Evolutionary conservation across 2,888 invertebrate genomes (phyloP).

Genomic region (Clostera curtula): DNA sequence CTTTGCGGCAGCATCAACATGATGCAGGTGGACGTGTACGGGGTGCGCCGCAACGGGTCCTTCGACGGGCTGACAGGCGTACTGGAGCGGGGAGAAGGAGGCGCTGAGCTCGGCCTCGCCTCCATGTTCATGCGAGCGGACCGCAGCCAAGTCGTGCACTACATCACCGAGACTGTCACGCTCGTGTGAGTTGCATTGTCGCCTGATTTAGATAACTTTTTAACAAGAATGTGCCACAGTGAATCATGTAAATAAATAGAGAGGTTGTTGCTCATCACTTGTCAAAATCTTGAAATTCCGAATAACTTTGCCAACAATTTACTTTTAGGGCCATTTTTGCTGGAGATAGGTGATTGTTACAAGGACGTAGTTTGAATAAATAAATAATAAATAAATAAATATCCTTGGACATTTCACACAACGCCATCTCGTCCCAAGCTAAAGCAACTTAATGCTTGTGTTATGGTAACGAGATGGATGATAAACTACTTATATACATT

Average conservation of each 20-base stretch:
- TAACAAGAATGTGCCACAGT: too few relatives aligned
- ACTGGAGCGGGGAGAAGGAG: constrained; percentile 70
- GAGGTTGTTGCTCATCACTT: not conserved
- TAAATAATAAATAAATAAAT: too few relatives aligned
- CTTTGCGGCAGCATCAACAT: constrained; percentile 33
- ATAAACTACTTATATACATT: too few relatives aligned
- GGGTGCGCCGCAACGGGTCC: constrained; percentile 72
- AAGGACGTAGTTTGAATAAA: too few relatives aligned
- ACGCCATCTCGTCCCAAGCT: too few relatives aligned
- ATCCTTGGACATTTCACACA: too few relatives aligned
- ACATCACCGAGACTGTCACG: constrained; percentile 67
- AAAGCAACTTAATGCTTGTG: too few relatives aligned
- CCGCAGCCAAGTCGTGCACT: constrained; percentile 67
- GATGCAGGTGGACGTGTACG: constrained; percentile 58
- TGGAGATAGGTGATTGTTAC: too few relatives aligned
- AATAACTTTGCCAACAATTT: too few relatives aligned
- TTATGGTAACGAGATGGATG: too few relatives aligned
- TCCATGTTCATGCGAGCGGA: constrained; percentile 76
- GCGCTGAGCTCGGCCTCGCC: constrained; percentile 64
- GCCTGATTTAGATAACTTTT: not conserved
- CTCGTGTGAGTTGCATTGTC: constrained; percentile 31
- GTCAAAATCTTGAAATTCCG: too few relatives aligned
- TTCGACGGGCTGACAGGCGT: constrained; percentile 74
- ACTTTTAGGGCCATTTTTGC: too few relatives aligned
- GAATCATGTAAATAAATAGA: constrained; percentile 3